Percentiles rank a stretch among this genome's conserved stretches.
Conservation (phyloP, 2,797 vertebrate genomes). For the Hydrophis major region DNA sequence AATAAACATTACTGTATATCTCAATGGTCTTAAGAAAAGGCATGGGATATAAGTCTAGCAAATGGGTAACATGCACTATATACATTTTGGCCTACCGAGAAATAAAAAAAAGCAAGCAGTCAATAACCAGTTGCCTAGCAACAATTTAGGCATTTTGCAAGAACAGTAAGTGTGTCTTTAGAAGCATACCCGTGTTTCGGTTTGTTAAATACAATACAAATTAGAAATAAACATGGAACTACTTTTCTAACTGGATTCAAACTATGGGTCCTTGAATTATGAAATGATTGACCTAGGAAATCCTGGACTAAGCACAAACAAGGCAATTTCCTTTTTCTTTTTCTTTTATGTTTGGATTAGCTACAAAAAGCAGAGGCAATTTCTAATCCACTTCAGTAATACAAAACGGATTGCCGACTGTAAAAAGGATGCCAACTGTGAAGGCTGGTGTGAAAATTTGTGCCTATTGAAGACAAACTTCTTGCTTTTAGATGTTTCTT, state of each 20-base stretch:
- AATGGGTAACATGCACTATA: background rate
- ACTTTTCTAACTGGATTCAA: background rate
- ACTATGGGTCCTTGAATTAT: background rate
- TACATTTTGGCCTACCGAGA: background rate
- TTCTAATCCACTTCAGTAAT: too few species aligned
- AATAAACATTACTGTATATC: background rate
- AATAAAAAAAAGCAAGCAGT: slow-evolving; percentile 1
- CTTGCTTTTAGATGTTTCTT: background rate
- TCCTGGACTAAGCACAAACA: background rate
- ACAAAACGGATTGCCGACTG: background rate
- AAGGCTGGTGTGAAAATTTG: background rate
- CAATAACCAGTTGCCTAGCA: slow-evolving; percentile 26
- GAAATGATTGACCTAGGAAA: background rate
- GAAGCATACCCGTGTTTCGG: background rate
- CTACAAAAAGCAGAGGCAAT: background rate
- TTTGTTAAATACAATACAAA: background rate
- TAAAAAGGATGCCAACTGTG: background rate
- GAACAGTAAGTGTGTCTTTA: background rate
- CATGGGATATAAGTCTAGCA: background rate
- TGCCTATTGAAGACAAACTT: background rate
- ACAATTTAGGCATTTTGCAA: slow-evolving; percentile 15
- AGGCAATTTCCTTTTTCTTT: background rate
- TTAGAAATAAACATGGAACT: background rate
- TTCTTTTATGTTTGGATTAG: background rate
- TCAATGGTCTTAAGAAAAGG: background rate